Percentiles rank a stretch among this genome's conserved stretches.
Evolutionary conservation across 2,888 invertebrate genomes (phyloP).

Genomic region (Mallateleia sp.): DNA sequence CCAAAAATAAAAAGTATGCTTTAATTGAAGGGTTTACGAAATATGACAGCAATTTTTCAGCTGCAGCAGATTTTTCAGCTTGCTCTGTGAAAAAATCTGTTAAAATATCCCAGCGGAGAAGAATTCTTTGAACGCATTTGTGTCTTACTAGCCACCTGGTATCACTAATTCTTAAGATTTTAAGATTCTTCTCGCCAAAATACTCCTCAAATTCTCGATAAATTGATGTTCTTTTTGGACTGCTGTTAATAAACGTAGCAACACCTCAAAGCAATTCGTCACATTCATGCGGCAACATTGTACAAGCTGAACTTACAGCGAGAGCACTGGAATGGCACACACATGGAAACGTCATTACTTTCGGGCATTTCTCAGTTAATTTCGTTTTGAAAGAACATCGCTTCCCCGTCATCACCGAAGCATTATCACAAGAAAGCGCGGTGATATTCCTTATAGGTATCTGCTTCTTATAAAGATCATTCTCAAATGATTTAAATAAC

Average conservation of each 20-base stretch:
- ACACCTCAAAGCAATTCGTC: background rate
- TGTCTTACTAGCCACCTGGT: slow-evolving; percentile 3
- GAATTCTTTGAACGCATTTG: background rate
- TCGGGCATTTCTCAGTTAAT: background rate
- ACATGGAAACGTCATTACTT: background rate
- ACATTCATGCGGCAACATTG: background rate
- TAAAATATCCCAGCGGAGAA: slow-evolving; percentile 2
- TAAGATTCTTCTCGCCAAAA: background rate
- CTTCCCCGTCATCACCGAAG: slow-evolving; percentile 17
- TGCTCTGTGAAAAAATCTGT: background rate
- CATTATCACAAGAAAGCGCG: slow-evolving; percentile 38
- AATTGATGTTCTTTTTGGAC: slow-evolving; percentile 42
- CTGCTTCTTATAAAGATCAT: slow-evolving; percentile 6
- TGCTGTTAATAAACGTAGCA: background rate
- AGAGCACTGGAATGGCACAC: slow-evolving; percentile 49
- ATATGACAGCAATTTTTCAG: background rate
- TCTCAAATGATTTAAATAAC: slow-evolving; percentile 46
- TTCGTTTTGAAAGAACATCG: slow-evolving; percentile 61
- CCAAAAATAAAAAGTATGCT: slow-evolving; percentile 55
- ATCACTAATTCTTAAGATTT: background rate
- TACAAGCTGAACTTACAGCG: slow-evolving; percentile 44
- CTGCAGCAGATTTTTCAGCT: background rate
- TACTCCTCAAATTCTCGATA: slow-evolving; percentile 33
- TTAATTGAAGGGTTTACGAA: slow-evolving; percentile 5
- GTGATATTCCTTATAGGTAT: slow-evolving; percentile 31